Percentiles rank a stretch among this genome's conserved stretches.
Evolutionary conservation across 1,140 invertebrate species (phyloP).

Genomic region (Globodera rostochiensis): DNA sequence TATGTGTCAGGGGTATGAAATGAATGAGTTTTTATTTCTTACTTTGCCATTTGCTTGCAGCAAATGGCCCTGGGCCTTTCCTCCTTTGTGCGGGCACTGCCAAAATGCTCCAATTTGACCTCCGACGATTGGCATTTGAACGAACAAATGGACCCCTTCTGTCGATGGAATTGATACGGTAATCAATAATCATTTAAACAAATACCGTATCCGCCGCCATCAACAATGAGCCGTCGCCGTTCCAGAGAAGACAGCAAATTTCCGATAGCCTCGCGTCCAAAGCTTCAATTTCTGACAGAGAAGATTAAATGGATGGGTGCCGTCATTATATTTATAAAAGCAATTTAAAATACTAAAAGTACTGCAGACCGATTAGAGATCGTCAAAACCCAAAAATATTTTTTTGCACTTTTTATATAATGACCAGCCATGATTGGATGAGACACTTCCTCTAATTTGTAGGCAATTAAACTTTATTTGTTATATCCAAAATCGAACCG

Average conservation of each 20-base stretch:
- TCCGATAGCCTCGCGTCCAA: slow-evolving; percentile 18
- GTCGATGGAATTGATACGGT: background rate
- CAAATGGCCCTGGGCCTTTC: slow-evolving; percentile 35
- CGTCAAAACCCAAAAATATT: too few species aligned
- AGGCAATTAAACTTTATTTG: too few species aligned
- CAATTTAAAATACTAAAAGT: slow-evolving; percentile 7
- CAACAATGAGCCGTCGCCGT: slow-evolving; percentile 30
- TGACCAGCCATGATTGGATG: too few species aligned
- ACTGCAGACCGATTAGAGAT: too few species aligned
- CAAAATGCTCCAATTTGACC: slow-evolving; percentile 16
- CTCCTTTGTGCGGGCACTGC: slow-evolving; percentile 18
- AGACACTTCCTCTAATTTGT: too few species aligned
- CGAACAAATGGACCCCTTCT: slow-evolving; percentile 19
- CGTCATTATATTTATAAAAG: too few species aligned
- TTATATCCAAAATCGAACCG: slow-evolving; percentile 69
- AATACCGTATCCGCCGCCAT: slow-evolving; percentile 40
- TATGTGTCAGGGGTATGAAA: too few species aligned
- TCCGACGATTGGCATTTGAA: slow-evolving; percentile 25
- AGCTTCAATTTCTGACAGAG: slow-evolving; percentile 38
- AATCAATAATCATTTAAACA: slow-evolving; percentile 12
- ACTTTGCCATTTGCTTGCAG: slow-evolving; percentile 29
- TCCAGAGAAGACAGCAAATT: slow-evolving; percentile 39
- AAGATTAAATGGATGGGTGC: slow-evolving; percentile 60
- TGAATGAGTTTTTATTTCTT: background rate
- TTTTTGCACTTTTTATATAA: too few species aligned